Evolutionary conservation across 2,797 vertebrate genomes (phyloP).

Genomic region (Pangasius mekongensis): DNA sequence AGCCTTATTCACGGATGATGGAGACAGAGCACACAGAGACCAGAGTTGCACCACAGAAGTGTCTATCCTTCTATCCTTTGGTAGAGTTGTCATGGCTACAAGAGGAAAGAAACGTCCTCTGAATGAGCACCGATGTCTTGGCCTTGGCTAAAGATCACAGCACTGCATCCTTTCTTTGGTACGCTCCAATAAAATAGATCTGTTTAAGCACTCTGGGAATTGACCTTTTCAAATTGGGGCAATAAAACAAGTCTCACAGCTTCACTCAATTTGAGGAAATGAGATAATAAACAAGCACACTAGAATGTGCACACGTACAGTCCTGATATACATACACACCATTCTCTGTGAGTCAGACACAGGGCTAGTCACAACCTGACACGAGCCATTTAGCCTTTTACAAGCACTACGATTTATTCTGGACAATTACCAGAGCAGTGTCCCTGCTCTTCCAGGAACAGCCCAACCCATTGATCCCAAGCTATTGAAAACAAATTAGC

Average conservation of each 20-base stretch:
- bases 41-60: not conserved
- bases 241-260: conserved; percentile 49
- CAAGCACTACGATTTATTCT: conserved; percentile 77
- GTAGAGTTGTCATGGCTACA: conserved; percentile 57
- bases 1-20: conserved; percentile 51
- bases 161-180: conserved; percentile 22
- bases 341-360: not conserved
- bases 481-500: conserved; percentile 61
- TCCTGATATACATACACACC: not conserved
- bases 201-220: conserved; percentile 39
- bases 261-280: conserved; percentile 40
- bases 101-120: conserved; percentile 16
- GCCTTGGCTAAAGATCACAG: conserved; percentile 39
- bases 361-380: conserved; percentile 34
- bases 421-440: conserved; percentile 77
- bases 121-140: conserved; percentile 8
- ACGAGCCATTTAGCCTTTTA: conserved; percentile 56
- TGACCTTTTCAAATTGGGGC: conserved; percentile 52
- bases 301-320: not conserved
- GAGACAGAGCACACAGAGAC: conserved; percentile 31
- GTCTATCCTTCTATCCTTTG: conserved; percentile 25
- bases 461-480: conserved; percentile 52
- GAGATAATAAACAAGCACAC: conserved; percentile 39
- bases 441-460: conserved; percentile 53
- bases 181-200: conserved; percentile 33